Base-by-base conservation (phyloP, 2,888 invertebrate genomes). In the Limnephilus marmoratus region DNA sequence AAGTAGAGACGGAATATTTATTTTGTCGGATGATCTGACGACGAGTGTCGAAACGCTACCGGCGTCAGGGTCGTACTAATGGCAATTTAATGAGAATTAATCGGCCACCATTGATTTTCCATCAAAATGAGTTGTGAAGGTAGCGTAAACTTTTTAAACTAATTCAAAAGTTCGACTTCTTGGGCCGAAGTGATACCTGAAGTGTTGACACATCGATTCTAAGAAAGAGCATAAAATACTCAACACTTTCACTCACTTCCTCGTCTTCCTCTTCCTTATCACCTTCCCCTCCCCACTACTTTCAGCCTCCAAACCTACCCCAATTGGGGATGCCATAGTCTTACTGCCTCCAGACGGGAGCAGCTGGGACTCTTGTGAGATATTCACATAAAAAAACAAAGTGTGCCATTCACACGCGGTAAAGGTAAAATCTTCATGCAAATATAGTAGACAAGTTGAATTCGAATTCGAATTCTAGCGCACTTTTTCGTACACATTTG, bases 71-170 rank as follows among this genome's bases (percentile, higher is more conserved):
- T n/a, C n/a, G 7, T 24, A 68, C 68, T 68, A 68, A 68, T 68
- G 68, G 68, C 68, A 68, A 68, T 68, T n/a, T 68, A 68, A 68
- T 68, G 68, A 68, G 68, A 68, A 68, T 68, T 68, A 68, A 68
- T 68, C 24, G 68, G 68, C 68, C n/a, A 68, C n/a, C 24, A 68
- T 68, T 68, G 68, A 68, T 68, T 68, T 68, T 24, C 24, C n/a
- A 68, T 68, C 68, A 68, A 68, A 68, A 68, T 9, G 24, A 37
- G 37, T 68, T 68, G 24, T 24, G 68, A 68, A 68, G 24, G 68
- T 68, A n/a, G 68, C 68, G 24, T 7, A n/a, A 68, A 68, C 24
- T 24, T 68, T 68, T 68, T 68, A 68, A 68, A 68, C 68, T 68
- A 68, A 68, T 68, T 68, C 68, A 68, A 68, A 68, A 68, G 68